phyloP scores from a whole-genome alignment of 2,797 vertebrate species.

The Sylvia borin region DNA sequence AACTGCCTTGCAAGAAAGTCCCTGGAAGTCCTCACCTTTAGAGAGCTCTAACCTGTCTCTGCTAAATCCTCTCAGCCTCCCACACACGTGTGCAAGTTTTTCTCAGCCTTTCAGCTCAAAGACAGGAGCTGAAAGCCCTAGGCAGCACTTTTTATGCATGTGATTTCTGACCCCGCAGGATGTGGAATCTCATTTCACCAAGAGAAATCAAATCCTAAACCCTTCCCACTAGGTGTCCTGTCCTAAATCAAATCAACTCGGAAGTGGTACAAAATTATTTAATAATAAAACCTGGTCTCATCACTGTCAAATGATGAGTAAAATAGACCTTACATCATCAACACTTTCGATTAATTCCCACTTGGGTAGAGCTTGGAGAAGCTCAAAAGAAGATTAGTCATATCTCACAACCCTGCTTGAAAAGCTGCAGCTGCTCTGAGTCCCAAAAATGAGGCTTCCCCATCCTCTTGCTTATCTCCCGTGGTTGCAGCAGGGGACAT shows the following conservation, averaged over 20 bases:
- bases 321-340: neutral
- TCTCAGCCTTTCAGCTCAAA: neutral
- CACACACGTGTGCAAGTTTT: fast-evolving
- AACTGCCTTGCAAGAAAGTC: neutral
- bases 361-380: neutral
- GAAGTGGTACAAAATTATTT: neutral
- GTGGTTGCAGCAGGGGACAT: neutral
- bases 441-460: neutral
- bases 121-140: neutral
- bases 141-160: neutral
- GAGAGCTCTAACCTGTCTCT: neutral
- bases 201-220: neutral
- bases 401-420: neutral
- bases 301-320: neutral
- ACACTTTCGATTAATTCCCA: neutral
- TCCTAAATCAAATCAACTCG: neutral
- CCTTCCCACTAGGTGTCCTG: neutral
- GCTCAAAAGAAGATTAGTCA: neutral
- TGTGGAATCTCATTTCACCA: neutral
- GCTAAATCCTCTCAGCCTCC: neutral
- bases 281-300: neutral
- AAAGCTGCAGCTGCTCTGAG: neutral
- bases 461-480: neutral
- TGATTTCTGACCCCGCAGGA: neutral
- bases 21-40: neutral